Conservation (phyloP, 53 echinoderm and acorn worm genomes). For the Holothuria leucospilota region DNA sequence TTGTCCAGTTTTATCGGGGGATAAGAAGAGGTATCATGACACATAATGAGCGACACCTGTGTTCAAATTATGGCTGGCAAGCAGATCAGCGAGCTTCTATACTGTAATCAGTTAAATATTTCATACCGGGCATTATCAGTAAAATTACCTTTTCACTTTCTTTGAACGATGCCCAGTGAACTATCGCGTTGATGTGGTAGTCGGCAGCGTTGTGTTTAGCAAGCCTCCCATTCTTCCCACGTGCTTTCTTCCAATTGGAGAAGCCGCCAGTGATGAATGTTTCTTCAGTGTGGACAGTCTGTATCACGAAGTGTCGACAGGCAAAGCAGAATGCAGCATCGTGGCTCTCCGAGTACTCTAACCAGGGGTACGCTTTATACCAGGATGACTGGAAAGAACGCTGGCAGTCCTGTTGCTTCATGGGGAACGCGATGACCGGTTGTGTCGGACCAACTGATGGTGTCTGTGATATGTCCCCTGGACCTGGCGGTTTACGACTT, state of each 20-base stretch:
- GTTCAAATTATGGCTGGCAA: no score
- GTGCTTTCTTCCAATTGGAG: no score
- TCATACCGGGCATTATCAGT: no score
- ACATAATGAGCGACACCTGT: no score
- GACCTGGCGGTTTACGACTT: conserved; percentile 11
- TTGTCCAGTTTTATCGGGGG: no score
- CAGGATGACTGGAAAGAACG: conserved; percentile 13
- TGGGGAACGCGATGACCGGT: background rate
- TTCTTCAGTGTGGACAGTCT: background rate
- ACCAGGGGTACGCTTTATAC: background rate
- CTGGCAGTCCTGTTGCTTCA: background rate
- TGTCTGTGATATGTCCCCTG: conserved; percentile 1
- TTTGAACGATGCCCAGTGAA: background rate
- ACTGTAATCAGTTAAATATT: no score
- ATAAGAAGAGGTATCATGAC: no score
- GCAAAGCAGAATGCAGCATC: conserved; percentile 1
- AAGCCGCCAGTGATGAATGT: no score
- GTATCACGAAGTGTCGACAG: background rate
- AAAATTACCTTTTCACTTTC: background rate
- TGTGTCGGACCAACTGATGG: background rate
- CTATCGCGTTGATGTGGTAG: conserved; percentile 4
- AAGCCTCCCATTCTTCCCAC: background rate
- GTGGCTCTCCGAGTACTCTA: background rate
- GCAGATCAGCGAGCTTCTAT: no score
- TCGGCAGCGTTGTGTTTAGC: background rate